Conservation (phyloP, 2,888 invertebrate genomes). For the Stenichneumon culpator region DNA sequence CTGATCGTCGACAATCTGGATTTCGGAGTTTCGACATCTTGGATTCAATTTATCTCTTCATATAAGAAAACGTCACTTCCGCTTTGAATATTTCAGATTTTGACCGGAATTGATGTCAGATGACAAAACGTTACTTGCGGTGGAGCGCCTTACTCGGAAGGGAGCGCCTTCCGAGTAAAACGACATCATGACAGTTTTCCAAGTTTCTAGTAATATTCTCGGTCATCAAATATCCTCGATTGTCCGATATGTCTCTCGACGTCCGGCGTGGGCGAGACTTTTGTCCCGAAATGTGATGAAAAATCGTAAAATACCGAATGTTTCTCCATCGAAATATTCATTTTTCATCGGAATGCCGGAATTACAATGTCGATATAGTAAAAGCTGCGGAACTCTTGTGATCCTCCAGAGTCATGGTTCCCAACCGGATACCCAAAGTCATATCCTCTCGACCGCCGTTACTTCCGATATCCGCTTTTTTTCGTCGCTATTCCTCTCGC, state of each 20-base stretch:
- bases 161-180: background rate
- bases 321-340: background rate
- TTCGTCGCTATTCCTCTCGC: background rate
- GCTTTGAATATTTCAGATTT: too few species aligned
- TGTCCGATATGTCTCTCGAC: background rate
- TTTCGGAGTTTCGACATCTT: too few species aligned
- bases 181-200: background rate
- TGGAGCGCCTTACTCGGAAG: too few species aligned
- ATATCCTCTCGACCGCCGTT: constrained; percentile 6
- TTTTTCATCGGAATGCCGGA: background rate
- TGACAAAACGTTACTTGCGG: too few species aligned
- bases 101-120: too few species aligned
- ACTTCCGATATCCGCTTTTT: constrained; percentile 28
- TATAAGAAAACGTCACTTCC: too few species aligned
- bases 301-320: too few species aligned
- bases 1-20: too few species aligned
- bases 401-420: background rate
- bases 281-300: too few species aligned
- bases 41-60: too few species aligned
- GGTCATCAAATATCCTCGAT: background rate
- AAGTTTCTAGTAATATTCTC: background rate
- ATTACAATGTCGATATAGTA: background rate
- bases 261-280: background rate
- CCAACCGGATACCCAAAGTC: constrained; percentile 16
- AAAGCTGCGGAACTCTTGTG: background rate